Percentiles rank a stretch among this genome's conserved stretches.
Evolutionary conservation across 2,888 invertebrate genomes (phyloP).

Genomic region (Panopea generosa): DNA sequence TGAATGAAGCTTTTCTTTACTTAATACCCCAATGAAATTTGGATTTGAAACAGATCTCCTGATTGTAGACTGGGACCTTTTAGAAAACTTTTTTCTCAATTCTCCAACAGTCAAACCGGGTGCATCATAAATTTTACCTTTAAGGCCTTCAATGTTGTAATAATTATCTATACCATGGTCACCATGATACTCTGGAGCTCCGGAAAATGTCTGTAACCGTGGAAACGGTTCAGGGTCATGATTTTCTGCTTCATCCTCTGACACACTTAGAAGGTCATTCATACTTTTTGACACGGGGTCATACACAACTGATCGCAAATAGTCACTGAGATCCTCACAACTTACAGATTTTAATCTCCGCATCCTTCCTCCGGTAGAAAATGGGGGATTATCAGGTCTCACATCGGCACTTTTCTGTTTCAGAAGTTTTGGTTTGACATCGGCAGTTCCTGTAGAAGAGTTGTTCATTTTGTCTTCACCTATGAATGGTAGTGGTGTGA

Average conservation of each 20-base stretch:
- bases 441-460: neutral
- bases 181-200: slow-evolving; percentile 62
- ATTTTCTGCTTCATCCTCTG: slow-evolving; percentile 39
- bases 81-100: slow-evolving; percentile 61
- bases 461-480: slow-evolving; percentile 22
- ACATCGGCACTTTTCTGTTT: neutral
- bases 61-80: slow-evolving; percentile 53
- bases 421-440: neutral
- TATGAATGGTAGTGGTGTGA: slow-evolving; percentile 47
- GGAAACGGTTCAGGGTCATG: slow-evolving; percentile 74
- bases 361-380: slow-evolving; percentile 24
- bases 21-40: slow-evolving; percentile 76
- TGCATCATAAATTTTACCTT: slow-evolving; percentile 68
- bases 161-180: slow-evolving; percentile 51
- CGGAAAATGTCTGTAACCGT: slow-evolving; percentile 72
- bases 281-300: slow-evolving; percentile 54
- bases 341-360: slow-evolving; percentile 70
- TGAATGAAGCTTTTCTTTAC: slow-evolving; percentile 71
- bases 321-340: slow-evolving; percentile 77
- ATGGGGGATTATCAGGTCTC: slow-evolving; percentile 9
- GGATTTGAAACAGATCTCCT: slow-evolving; percentile 79
- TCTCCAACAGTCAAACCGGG: slow-evolving; percentile 62
- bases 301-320: slow-evolving; percentile 68
- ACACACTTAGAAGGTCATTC: slow-evolving; percentile 22
- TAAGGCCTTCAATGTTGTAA: slow-evolving; percentile 69